A percentile compares a stretch with the other conserved stretches of the same genome.
Conservation (phyloP, 2,113 vertebrate species). For the Corvus hawaiiensis region DNA sequence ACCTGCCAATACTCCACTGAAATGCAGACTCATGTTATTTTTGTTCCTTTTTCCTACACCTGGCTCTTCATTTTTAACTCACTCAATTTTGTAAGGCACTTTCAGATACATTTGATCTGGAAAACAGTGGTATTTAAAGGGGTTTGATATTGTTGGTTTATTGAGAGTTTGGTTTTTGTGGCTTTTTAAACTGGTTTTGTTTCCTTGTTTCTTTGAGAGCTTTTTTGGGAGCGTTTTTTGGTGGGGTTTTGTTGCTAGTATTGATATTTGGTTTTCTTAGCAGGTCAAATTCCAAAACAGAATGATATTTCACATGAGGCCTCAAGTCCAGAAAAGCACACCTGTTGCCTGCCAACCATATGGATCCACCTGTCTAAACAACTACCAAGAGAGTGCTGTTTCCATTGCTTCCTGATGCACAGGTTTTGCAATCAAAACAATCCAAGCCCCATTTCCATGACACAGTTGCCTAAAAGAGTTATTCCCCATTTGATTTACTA, state of each 20-base stretch:
- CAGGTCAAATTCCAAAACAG: not conserved
- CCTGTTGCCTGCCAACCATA: not conserved
- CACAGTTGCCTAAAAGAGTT: not conserved
- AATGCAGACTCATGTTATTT: not conserved
- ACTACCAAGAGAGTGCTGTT: fast-evolving
- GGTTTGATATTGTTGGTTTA: fast-evolving
- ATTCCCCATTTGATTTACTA: not conserved
- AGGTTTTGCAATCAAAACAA: not conserved
- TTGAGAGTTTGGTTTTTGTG: not conserved
- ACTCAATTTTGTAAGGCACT: not conserved
- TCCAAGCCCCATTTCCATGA: not conserved
- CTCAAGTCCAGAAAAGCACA: not conserved
- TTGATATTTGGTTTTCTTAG: not conserved
- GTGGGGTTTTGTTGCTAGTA: not conserved
- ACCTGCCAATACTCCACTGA: not conserved
- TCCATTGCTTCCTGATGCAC: not conserved
- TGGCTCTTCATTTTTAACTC: not conserved
- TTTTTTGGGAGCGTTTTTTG: not conserved
- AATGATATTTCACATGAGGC: not conserved
- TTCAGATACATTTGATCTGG: not conserved
- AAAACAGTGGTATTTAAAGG: not conserved
- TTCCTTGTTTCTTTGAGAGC: not conserved
- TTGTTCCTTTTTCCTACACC: not conserved
- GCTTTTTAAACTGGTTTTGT: not conserved
- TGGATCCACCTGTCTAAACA: not conserved